Evolutionary conservation across 1,140 invertebrate genomes (phyloP).

Genomic region (Hetaerina americana): DNA sequence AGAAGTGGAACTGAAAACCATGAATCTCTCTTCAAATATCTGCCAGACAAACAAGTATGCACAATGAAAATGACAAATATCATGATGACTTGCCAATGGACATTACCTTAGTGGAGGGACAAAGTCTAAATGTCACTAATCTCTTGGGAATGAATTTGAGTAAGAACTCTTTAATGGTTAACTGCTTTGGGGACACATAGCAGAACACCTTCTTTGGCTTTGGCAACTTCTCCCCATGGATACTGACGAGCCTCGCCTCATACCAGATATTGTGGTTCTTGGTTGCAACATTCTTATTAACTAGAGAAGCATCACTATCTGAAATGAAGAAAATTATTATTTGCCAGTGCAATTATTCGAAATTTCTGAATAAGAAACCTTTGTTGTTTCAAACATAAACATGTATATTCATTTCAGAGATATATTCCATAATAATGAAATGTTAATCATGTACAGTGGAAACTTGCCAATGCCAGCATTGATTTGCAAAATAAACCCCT

Average conservation of each 20-base stretch:
- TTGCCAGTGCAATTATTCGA: too few species aligned
- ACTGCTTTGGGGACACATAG: conserved; percentile 75
- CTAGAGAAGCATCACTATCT: conserved; percentile 68
- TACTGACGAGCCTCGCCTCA: conserved; percentile 63
- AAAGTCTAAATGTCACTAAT: conserved; percentile 81
- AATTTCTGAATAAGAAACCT: too few species aligned
- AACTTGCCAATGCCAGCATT: neutral
- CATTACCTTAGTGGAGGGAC: conserved; percentile 75
- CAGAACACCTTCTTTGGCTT: conserved; percentile 79
- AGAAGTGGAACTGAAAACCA: conserved; percentile 45
- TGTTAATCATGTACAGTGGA: neutral
- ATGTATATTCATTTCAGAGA: too few species aligned
- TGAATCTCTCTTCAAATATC: conserved; percentile 6
- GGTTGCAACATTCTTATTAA: conserved; percentile 74
- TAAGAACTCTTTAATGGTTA: conserved; percentile 84
- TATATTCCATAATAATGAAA: neutral
- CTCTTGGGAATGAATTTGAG: conserved; percentile 85
- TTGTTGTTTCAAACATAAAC: too few species aligned
- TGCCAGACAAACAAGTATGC: conserved; percentile 3
- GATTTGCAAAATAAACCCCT: neutral
- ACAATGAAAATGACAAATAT: too few species aligned
- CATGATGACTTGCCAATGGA: conserved; percentile 6
- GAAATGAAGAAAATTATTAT: conserved; percentile 22
- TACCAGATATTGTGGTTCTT: conserved; percentile 76
- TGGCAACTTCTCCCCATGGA: conserved; percentile 48